Conservation (phyloP, 2,888 invertebrate species). For the Perizoma affinitatum region DNA sequence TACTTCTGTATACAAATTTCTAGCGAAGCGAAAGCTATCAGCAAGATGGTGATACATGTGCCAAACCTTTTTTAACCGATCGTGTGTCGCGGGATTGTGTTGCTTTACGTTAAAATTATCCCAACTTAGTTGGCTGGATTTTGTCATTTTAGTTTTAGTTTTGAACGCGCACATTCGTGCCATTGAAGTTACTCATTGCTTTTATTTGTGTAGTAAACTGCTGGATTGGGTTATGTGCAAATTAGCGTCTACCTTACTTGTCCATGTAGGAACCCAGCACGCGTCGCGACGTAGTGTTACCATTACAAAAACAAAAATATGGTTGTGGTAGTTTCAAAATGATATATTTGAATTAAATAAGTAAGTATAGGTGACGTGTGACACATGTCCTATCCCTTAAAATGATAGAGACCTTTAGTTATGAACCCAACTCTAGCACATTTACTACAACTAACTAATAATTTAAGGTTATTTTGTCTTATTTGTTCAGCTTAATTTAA, state of each 20-base stretch:
- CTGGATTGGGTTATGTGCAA: constrained; percentile 56
- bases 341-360: constrained; percentile 71
- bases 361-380: constrained; percentile 64
- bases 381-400: constrained; percentile 49
- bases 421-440: constrained; percentile 46
- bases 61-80: constrained; percentile 54
- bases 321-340: constrained; percentile 83
- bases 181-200: constrained; percentile 51
- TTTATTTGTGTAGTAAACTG: constrained; percentile 48
- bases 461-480: constrained; percentile 55
- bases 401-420: constrained; percentile 40
- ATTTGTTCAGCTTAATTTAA: constrained; percentile 83
- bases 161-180: constrained; percentile 60
- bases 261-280: constrained; percentile 50
- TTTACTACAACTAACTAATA: constrained; percentile 50
- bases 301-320: constrained; percentile 72
- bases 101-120: constrained; percentile 69
- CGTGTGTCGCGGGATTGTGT: constrained; percentile 67
- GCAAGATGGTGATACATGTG: constrained; percentile 68
- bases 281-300: constrained; percentile 71
- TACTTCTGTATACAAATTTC: constrained; percentile 37
- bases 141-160: constrained; percentile 54
- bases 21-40: constrained; percentile 49
- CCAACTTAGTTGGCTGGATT: constrained; percentile 80
- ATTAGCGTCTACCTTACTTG: constrained; percentile 49